These are phyloP conservation scores for Pogonocichla stellata DNA, from an alignment of 2,113 vertebrate species.

Conservation along the genomic window DNA sequence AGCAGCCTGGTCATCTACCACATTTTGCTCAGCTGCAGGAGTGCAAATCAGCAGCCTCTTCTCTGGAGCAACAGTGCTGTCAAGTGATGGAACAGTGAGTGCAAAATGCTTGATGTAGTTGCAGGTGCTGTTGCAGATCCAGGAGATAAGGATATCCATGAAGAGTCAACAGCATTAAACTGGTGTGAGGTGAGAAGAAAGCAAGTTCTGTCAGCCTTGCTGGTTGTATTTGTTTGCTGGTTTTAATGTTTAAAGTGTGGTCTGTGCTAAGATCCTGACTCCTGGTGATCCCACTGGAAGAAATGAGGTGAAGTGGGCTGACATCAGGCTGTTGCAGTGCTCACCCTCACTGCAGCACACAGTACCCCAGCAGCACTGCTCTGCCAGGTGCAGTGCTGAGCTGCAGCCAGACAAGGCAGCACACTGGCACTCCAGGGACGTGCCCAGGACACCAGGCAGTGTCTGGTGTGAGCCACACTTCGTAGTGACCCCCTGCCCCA, in stretches of 20 bases:
- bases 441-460: neutral
- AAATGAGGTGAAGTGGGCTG: neutral
- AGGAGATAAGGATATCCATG: neutral
- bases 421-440: neutral
- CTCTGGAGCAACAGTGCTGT: neutral
- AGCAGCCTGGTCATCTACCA: neutral
- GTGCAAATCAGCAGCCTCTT: neutral
- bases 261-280: neutral
- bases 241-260: neutral
- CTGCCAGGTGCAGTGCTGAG: neutral
- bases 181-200: neutral
- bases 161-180: neutral
- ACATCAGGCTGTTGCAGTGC: neutral
- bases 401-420: neutral
- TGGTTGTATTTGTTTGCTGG: neutral
- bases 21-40: neutral
- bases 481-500: neutral
- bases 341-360: neutral
- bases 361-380: neutral
- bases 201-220: neutral
- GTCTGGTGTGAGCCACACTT: neutral
- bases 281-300: neutral
- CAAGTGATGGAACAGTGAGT: neutral
- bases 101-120: neutral
- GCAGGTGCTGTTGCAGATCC: neutral